Conservation (phyloP, 92 coral and sea anemone genomes). For the Isaurus tuberculatus region DNA sequence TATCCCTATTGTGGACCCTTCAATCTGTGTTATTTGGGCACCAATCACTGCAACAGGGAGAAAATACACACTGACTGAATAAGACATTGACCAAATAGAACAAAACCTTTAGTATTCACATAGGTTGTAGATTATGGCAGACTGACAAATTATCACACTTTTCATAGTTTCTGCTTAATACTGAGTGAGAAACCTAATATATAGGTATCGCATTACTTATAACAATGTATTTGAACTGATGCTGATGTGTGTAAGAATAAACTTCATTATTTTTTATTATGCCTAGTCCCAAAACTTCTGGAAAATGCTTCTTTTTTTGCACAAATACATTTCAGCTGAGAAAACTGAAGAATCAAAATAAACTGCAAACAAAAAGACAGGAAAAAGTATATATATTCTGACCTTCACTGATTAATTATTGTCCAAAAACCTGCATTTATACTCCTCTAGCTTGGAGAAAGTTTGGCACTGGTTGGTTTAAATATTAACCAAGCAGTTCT, state of each 20-base stretch:
- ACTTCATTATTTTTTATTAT: neutral
- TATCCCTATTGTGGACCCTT: neutral
- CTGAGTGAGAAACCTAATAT: conserved; percentile 14
- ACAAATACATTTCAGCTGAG: conserved; percentile 23
- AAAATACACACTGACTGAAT: conserved; percentile 53
- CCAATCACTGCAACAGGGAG: conserved; percentile 54
- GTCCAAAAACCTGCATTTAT: conserved; percentile 27
- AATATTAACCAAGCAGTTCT: conserved; percentile 31
- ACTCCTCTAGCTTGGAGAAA: conserved; percentile 19
- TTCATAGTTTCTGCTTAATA: conserved; percentile 14
- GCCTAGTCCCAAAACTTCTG: conserved; percentile 11
- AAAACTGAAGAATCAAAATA: conserved; percentile 30
- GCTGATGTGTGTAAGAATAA: conserved; percentile 5
- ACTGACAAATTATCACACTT: neutral
- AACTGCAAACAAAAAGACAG: conserved; percentile 32
- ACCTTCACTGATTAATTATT: conserved; percentile 5
- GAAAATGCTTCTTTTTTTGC: conserved; percentile 16
- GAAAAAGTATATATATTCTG: conserved; percentile 20
- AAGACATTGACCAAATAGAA: conserved; percentile 45
- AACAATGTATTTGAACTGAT: conserved; percentile 13
- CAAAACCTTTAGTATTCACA: conserved; percentile 39
- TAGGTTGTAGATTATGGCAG: neutral
- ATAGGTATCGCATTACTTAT: conserved; percentile 13
- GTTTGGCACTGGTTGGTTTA: conserved; percentile 20
- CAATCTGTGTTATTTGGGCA: conserved; percentile 42